A percentile compares a stretch with the other conserved stretches of the same genome.
Evolutionary conservation across 2,113 vertebrate genomes (phyloP).

Genomic region (Fregata magnificens): DNA sequence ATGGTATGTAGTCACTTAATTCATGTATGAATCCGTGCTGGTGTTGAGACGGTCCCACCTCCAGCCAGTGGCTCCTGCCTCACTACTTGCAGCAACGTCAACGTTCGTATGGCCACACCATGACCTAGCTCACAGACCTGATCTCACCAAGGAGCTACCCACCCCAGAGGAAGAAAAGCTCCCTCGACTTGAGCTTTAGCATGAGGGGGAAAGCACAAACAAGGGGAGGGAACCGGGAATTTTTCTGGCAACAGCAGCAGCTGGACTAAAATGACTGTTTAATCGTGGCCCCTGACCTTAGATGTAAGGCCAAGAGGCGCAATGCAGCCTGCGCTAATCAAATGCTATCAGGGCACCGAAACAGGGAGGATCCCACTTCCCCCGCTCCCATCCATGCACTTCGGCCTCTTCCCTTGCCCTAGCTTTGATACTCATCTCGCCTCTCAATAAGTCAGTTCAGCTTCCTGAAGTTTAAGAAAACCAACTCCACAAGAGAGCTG

Average conservation of each 20-base stretch:
- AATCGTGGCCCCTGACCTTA: background rate
- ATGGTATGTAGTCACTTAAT: background rate
- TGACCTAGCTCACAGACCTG: background rate
- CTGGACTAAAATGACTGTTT: background rate
- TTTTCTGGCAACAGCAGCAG: background rate
- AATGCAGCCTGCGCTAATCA: background rate
- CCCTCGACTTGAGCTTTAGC: background rate
- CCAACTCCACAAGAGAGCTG: background rate
- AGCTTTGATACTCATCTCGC: background rate
- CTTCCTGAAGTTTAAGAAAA: background rate
- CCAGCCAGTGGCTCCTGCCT: background rate
- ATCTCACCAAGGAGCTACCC: background rate
- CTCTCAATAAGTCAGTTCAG: background rate
- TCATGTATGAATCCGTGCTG: accelerated
- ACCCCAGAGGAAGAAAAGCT: background rate
- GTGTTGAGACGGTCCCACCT: background rate
- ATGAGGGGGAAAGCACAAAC: background rate
- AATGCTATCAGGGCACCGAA: background rate
- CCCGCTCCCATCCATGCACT: accelerated
- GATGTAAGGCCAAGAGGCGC: background rate
- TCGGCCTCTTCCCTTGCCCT: background rate
- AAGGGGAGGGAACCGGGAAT: background rate
- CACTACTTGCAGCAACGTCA: background rate
- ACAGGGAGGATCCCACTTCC: background rate
- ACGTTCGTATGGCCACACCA: background rate